A percentile compares a stretch with the other conserved stretches of the same genome.
Conservation (phyloP, 2,113 vertebrate genomes). For the Xiphophorus couchianus region DNA sequence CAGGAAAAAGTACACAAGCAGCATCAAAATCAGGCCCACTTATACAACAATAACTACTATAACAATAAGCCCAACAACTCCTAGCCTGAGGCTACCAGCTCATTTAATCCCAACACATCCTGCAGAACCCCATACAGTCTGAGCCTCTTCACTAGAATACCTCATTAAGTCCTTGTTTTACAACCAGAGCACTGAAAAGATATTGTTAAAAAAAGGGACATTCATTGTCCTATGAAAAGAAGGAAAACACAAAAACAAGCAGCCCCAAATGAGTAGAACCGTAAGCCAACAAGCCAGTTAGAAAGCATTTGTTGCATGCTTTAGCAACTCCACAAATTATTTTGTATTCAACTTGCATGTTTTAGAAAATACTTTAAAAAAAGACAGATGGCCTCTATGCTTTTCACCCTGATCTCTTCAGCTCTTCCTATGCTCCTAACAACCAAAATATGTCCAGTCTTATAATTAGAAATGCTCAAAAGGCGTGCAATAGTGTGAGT, state of each 20-base stretch:
- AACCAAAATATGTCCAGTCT: conserved; percentile 13
- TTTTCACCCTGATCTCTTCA: background rate
- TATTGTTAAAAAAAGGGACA: conserved; percentile 33
- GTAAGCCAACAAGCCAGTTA: conserved; percentile 21
- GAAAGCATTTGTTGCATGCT: conserved; percentile 2
- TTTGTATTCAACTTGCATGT: background rate
- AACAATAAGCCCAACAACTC: conserved; percentile 41
- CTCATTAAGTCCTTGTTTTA: conserved; percentile 52
- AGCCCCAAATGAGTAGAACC: background rate
- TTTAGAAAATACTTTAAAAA: background rate
- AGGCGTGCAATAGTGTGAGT: background rate
- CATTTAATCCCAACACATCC: conserved; percentile 46
- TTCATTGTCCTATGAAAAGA: conserved; percentile 15
- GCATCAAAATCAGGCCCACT: conserved; percentile 19
- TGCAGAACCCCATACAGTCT: conserved; percentile 26
- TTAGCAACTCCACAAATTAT: background rate
- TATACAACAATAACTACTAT: conserved; percentile 21
- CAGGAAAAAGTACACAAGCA: conserved; percentile 50
- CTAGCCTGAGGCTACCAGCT: conserved; percentile 50
- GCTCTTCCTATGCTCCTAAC: background rate
- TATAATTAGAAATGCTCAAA: conserved; percentile 1
- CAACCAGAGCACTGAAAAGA: conserved; percentile 45
- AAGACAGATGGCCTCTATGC: conserved; percentile 11
- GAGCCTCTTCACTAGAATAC: conserved; percentile 51
- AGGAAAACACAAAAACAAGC: conserved; percentile 3